A percentile compares a stretch with the other conserved stretches of the same genome.
phyloP scores from a whole-genome alignment of 2,797 vertebrate species.

The Sebastes vulpes region DNA sequence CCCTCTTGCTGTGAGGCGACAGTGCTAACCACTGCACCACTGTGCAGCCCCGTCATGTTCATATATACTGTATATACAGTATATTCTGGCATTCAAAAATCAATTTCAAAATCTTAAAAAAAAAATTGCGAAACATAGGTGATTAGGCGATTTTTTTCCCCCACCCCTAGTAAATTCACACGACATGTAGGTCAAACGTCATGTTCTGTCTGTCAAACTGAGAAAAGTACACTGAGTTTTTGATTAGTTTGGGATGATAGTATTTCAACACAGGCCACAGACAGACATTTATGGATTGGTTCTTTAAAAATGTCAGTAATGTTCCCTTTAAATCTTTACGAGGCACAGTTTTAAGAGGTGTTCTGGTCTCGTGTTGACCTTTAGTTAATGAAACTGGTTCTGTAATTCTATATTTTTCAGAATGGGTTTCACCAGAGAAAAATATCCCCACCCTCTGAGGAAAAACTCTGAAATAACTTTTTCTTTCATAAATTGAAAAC shows the following conservation, averaged over 20 bases:
- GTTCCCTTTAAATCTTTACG: constrained; percentile 28
- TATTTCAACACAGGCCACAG: not conserved
- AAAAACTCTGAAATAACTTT: constrained; percentile 62
- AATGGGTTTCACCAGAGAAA: constrained; percentile 54
- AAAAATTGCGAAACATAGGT: no score
- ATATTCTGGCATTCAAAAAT: no score
- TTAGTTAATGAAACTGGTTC: constrained; percentile 29
- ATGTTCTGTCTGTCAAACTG: not conserved
- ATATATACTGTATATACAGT: no score
- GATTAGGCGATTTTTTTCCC: no score
- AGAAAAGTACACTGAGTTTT: not conserved
- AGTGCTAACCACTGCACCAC: no score
- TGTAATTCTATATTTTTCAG: constrained; percentile 50
- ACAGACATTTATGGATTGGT: not conserved
- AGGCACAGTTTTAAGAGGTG: constrained; percentile 18
- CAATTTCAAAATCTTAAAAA: no score
- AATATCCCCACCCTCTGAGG: constrained; percentile 56
- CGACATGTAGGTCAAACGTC: not conserved
- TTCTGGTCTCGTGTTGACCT: constrained; percentile 37
- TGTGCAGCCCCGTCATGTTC: no score
- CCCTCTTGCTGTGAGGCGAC: no score
- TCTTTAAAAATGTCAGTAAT: constrained; percentile 14
- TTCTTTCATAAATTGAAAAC: constrained; percentile 63
- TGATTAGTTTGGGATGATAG: not conserved
- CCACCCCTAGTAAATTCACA: not conserved